Base-by-base conservation (phyloP, 2,888 invertebrate species). In the Sinodicranocentrus sp. region DNA sequence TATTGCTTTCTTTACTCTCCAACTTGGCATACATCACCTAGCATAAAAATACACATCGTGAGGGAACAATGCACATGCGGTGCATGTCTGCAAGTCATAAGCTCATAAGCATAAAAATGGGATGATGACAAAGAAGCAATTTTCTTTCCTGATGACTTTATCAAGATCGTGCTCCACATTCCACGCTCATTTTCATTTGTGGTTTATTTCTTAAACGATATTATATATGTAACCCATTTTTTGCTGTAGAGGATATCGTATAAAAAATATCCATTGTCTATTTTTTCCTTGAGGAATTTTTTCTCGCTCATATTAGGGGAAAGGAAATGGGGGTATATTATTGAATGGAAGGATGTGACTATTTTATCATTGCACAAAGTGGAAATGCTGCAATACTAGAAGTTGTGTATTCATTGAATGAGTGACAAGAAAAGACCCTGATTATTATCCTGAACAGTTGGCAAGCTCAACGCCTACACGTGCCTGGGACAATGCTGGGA, bases 91-190 rank as follows among this genome's bases (percentile, higher is more conserved):
- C 6, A 13, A 39, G 6, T 5, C 5, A 13, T 39, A 39, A 39
- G 39, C 39, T 5, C 39, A 39, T 39, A 39, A 39, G 39, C 5
- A 39, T 39, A 39, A n/a, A n/a, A 17, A 44, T 67, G 67, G 8
- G 57, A 13, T 25, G 44, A 67, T 13, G 63, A 63, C 33, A 28
- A 63, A 33, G 23, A 63, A 63, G 19, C 28, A 63, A 63, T 63
- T 33, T 33, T 63, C 3, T 17, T 33, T 63, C 33, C 21, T 73
- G 39, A 61, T 73, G 61, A 61, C 61, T 73, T 44, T 73, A 73
- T 73, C 73, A 73, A 73, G 73, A 73, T 75, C 54, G 75, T 75
- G 75, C 65, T 65, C 75, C 52, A 75, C 65, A 65, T 75, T 75
- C 75, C 75, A 65, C 39, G 65, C 65, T 75, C 65, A 75, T 75